Conservation (phyloP, 2,888 invertebrate genomes). For the Drosophila acutilabella region DNA sequence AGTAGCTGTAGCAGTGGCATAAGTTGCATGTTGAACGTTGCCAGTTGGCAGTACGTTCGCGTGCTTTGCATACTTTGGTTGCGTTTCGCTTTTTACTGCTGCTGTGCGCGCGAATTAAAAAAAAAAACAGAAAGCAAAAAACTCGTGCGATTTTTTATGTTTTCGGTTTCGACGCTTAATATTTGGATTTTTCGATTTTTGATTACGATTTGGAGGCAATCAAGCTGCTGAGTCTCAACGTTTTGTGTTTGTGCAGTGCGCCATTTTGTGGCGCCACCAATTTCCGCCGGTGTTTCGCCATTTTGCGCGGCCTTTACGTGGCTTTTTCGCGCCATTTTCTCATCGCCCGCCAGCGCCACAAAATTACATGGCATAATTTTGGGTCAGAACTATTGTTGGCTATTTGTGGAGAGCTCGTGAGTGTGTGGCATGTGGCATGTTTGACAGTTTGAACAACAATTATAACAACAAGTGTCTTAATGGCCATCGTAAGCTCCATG, state of each 20-base stretch:
- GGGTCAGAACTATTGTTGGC: constrained; percentile 46
- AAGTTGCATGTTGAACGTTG: constrained; percentile 58
- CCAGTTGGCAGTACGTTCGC: constrained; percentile 82
- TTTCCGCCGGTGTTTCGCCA: constrained; percentile 49
- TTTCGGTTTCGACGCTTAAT: constrained; percentile 1
- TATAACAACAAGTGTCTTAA: constrained; percentile 53
- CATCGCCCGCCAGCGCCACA: constrained; percentile 25
- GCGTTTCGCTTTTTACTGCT: constrained; percentile 74
- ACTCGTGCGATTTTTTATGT: constrained; percentile 31
- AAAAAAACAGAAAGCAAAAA: neutral
- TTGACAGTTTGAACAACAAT: constrained; percentile 10
- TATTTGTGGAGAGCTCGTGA: constrained; percentile 3
- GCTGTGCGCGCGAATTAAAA: constrained; percentile 23
- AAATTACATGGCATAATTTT: constrained; percentile 75
- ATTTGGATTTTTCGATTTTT: constrained; percentile 15
- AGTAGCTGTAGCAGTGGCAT: constrained; percentile 40
- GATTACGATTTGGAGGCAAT: constrained; percentile 33
- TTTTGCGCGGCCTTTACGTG: constrained; percentile 35
- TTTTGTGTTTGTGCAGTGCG: constrained; percentile 41
- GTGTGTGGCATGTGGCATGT: constrained; percentile 29
- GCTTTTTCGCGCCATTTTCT: constrained; percentile 64
- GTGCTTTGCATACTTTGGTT: constrained; percentile 84
- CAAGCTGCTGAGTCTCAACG: constrained; percentile 31
- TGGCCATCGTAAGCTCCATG: constrained; percentile 32
- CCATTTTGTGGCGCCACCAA: constrained; percentile 35